Base-by-base conservation (phyloP, 2,113 vertebrate species). In the Rattus rattus region DNA sequence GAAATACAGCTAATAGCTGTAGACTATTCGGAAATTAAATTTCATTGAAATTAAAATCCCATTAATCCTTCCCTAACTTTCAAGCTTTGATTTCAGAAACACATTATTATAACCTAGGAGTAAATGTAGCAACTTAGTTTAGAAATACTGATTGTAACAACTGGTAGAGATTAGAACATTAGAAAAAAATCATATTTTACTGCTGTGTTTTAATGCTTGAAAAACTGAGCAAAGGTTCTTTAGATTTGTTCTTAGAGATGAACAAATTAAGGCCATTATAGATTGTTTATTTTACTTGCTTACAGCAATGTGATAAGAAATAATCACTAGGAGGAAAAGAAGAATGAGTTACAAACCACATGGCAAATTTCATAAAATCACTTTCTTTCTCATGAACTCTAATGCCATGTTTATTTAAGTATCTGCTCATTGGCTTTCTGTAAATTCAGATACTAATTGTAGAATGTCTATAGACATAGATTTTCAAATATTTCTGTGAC, bases 121-220 rank as follows among this genome's bases (percentile, higher is more conserved):
- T 94, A 95, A 97, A 91, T 65, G 88, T 95, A 61, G 76, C 95
- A 97, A 96, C 69, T 92, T 28, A 83, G 65, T 90, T 97, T 97
- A 97, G 95, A 98, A 96, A 92, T 96, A 97, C 47, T 98, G 85
- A 89, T 95, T 97, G 56, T 96, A 97, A 98, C 98, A 98, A 97
- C 94, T 97, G 91, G 93, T 95, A 95, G 83, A 96, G 75, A 96
- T 95, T 97, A 69, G 79, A 91, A 94, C 96, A 97, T 96, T 98
- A 98, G 97, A 95, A 95, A 83, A 96, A 96, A 86, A 91, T 33
- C 92, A 30, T 92, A 96, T 88, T 98, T 97, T 97, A 98, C 97
- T 93, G 70, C 91, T 98, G 77, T 96, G 98, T 98, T 88, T 97
- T 96, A 59, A 84, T 96, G 93, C 94, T 96, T 95, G 47, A 72